Percentiles rank a stretch among this genome's conserved stretches.
Evolutionary conservation across 2,113 vertebrate genomes (phyloP).

Genomic region (Saguinus midas): DNA sequence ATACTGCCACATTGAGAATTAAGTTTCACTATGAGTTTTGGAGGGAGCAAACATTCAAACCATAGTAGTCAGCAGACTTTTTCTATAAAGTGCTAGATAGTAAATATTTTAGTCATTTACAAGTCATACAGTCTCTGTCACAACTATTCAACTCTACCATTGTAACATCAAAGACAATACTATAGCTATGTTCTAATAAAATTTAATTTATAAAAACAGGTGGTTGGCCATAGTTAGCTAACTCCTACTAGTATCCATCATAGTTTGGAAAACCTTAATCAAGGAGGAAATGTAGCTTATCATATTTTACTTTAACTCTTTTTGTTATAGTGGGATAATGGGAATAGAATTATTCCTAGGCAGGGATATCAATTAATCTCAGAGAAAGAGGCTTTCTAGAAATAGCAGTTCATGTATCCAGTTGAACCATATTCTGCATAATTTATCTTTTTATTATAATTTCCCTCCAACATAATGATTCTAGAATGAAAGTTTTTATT

Average conservation of each 20-base stretch:
- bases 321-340: neutral
- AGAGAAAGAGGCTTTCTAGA: neutral
- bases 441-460: conserved; percentile 31
- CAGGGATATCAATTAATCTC: neutral
- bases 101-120: neutral
- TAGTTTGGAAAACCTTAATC: conserved; percentile 11
- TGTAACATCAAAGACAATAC: neutral
- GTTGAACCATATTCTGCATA: neutral
- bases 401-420: neutral
- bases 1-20: neutral
- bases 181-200: neutral
- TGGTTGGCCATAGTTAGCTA: neutral
- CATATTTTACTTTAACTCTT: conserved; percentile 9
- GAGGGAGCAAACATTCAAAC: neutral
- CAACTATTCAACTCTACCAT: neutral
- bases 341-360: neutral
- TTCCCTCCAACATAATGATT: neutral
- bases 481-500: neutral
- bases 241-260: neutral
- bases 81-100: neutral
- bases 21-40: neutral
- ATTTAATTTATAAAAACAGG: neutral
- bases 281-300: neutral
- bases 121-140: neutral
- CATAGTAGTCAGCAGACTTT: neutral